A percentile compares a stretch with the other conserved stretches of the same genome.
Conservation (phyloP, 2,797 vertebrate species). For the Chrysocyon brachyurus region DNA sequence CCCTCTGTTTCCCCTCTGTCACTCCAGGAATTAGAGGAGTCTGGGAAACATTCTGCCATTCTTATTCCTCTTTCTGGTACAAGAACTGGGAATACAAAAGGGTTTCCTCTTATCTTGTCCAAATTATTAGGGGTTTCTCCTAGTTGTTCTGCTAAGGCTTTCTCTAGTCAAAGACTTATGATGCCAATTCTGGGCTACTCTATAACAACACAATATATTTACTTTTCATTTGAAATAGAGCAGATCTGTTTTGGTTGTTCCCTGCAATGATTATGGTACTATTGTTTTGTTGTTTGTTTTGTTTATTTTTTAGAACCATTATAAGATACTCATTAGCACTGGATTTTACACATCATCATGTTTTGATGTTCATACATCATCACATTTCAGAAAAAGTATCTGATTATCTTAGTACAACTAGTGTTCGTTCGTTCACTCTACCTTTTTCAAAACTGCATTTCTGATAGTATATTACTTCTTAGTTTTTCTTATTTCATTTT, state of each 20-base stretch:
- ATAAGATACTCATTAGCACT: not conserved
- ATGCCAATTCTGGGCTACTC: not conserved
- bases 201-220: not conserved
- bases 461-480: not conserved
- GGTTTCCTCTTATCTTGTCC: not conserved
- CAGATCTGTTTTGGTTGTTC: not conserved
- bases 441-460: not conserved
- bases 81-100: not conserved
- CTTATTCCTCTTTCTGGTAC: not conserved
- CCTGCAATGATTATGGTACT: not conserved
- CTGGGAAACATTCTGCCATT: not conserved
- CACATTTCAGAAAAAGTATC: not conserved
- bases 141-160: not conserved
- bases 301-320: not conserved
- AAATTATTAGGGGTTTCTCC: not conserved
- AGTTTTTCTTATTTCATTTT: not conserved
- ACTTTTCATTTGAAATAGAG: not conserved
- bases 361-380: not conserved
- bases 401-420: not conserved
- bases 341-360: not conserved
- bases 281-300: not conserved
- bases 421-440: not conserved
- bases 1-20: not conserved
- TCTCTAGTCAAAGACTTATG: not conserved
- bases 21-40: not conserved